Evolutionary conservation across 2,797 vertebrate species (phyloP), one percentile per base, ranked within the genome.

Genomic region (Pipistrellus pipistrellus): DNA sequence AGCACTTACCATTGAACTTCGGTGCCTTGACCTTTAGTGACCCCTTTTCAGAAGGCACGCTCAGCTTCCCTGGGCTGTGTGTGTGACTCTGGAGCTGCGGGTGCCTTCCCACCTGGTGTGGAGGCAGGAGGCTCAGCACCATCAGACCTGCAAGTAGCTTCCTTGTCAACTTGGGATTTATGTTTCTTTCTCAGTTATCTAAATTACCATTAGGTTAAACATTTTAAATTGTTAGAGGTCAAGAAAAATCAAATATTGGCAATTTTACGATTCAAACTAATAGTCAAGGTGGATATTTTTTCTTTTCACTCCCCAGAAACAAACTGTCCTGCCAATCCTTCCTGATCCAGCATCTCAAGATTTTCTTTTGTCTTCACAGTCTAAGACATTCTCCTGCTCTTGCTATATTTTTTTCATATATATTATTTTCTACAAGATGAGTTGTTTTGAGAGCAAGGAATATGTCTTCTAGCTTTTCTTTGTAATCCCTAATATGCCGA

Each of bases 221-320:
- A 30, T 41, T 81, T 84, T 46, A 83, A 84, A 89, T 48, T 85
- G 38, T 91, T 8, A 44, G 27, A 66, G 35, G 64, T 87, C 84
- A 95, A 41, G 71, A 90, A 44, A 59, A 91, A n/a, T 84, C 48
- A 30, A 18, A 30, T 59, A 78, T 21, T 86, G 86, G 71, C 72
- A 83, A 3, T 75, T 75, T 95, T 51, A 32, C 15, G 25, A 48
- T 76, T 93, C 23, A 59, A 11, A 38, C 83, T 88, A 55, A 64
- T 55, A 53, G 17, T 88, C 15, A 38, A 32, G 53, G 84, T 85
- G 41, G 55, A 1, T 73, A 4, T 64, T 89, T 78, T 84, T 69
- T 44, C 55, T 77, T 44, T 38, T 89, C 10, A 35, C n/a, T n/a
- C 21, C 25, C 35, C 68, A 73, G 59, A 91, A 72, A 18, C n/a